phyloP scores from a whole-genome alignment of 2,113 vertebrate species.

The Notarius lentiginosus region DNA sequence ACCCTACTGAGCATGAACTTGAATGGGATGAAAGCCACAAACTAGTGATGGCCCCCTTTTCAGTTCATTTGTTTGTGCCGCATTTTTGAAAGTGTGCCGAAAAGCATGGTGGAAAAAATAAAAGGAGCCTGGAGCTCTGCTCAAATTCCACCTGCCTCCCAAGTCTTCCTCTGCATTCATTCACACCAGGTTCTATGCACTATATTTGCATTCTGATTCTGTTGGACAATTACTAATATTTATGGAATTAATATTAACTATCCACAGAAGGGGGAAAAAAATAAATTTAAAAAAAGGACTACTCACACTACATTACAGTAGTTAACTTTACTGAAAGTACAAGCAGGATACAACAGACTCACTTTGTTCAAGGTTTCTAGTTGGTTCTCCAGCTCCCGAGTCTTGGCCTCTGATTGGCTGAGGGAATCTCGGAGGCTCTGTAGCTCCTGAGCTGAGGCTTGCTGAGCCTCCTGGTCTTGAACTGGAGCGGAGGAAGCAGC shows the following conservation, averaged over 20 bases:
- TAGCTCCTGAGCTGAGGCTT: conserved; percentile 84
- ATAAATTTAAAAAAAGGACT: background rate
- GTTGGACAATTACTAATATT: background rate
- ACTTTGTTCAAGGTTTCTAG: conserved; percentile 88
- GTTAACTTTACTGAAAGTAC: background rate
- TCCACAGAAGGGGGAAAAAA: background rate
- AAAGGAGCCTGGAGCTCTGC: no score
- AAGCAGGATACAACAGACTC: background rate
- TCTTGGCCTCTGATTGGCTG: conserved; percentile 80
- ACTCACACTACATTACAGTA: background rate
- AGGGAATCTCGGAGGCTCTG: conserved; percentile 83
- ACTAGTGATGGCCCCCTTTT: no score
- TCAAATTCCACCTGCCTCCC: no score
- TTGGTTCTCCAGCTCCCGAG: conserved; percentile 81
- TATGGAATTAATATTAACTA: background rate
- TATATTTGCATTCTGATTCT: background rate
- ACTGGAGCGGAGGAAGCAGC: conserved; percentile 79
- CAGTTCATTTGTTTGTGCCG: no score
- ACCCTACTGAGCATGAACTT: no score
- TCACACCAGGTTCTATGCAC: background rate
- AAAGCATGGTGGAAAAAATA: no score
- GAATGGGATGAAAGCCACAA: no score
- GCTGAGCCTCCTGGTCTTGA: conserved; percentile 81
- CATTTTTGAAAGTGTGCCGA: no score
- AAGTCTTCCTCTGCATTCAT: no score